phyloP scores from a whole-genome alignment of 2,113 vertebrate species.

The Electrona antarctica region DNA sequence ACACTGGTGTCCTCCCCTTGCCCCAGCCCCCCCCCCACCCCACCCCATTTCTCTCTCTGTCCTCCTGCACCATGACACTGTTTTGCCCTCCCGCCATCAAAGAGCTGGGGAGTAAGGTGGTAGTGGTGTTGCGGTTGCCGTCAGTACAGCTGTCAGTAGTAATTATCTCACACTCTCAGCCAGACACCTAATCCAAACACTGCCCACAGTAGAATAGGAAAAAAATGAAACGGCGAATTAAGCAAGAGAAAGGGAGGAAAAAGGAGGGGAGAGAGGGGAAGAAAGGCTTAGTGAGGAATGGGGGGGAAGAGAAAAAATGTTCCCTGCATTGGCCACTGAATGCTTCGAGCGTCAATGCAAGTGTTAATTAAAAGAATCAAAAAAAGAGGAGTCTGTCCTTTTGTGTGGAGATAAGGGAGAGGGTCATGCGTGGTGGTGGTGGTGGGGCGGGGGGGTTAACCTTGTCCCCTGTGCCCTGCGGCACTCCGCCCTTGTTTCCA shows the following conservation, averaged over 20 bases:
- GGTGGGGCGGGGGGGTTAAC: slow-evolving; percentile 68
- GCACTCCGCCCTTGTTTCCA: slow-evolving; percentile 72
- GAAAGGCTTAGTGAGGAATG: slow-evolving; percentile 8
- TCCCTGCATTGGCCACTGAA: slow-evolving; percentile 71
- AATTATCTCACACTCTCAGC: slow-evolving; percentile 92
- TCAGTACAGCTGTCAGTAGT: slow-evolving; percentile 95
- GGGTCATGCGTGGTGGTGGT: slow-evolving; percentile 57
- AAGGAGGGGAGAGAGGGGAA: slow-evolving; percentile 31
- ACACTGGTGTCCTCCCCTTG: slow-evolving; percentile 33
- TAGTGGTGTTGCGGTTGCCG: slow-evolving; percentile 85
- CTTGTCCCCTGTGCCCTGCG: slow-evolving; percentile 71
- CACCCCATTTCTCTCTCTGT: slow-evolving; percentile 36
- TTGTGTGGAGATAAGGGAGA: slow-evolving; percentile 76
- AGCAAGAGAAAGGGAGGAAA: slow-evolving; percentile 53
- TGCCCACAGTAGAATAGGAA: slow-evolving; percentile 63
- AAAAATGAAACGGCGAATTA: slow-evolving; percentile 65
- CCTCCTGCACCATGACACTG: slow-evolving; percentile 41
- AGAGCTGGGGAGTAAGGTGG: slow-evolving; percentile 86
- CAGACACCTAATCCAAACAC: slow-evolving; percentile 80
- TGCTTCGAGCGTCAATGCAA: slow-evolving; percentile 79
- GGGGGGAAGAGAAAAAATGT: slow-evolving; percentile 63
- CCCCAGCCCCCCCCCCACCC: slow-evolving; percentile 45
- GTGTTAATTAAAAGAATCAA: slow-evolving; percentile 87
- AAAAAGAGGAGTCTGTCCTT: slow-evolving; percentile 79
- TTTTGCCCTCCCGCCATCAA: slow-evolving; percentile 78